Evolutionary conservation across 2,888 invertebrate species (phyloP), one percentile per base, ranked within the genome.

Genomic region (Amblyjoppa fuscipennis): DNA sequence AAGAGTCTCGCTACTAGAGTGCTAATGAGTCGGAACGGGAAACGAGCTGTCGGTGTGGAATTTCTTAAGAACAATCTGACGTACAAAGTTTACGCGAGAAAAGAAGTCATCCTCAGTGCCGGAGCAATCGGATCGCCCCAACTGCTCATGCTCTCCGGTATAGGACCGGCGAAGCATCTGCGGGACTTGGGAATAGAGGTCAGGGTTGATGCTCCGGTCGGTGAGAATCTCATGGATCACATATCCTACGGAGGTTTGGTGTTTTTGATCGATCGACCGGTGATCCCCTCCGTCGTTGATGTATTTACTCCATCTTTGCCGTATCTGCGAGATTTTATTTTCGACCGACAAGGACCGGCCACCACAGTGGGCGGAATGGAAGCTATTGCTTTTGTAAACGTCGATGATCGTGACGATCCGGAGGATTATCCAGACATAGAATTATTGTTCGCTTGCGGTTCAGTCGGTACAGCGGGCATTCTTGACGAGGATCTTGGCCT

Each of bases 111-210:
- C 78, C 91, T 99, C 25, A 97, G 97, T 13, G 98, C 98, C 1
- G 99, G 99, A 0, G 96, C 98, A 1, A 97, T 99, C 87, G 98
- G 97, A 90, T 97, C 98, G 0, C 98, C 99, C 0, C 98, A 99
- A 93, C 93, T 99, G 2, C 95, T 99, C 11, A 98, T 99, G 97
- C 93, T 99, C 6, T 98, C 98, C 7, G 96, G 96, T 2, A 92
- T 96, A 11, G 96, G 96, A 0, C 96, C 96, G 2, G 94, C 92
- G 89, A 91, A 95, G 41, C 96, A 96, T 86, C 92, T 96, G 77
- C 87, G 94, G 87, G 93, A 95, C 6, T 91, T 95, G 16, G 94
- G 94, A 56, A 96, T 97, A 79, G 95, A 95, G 0, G 94, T 96
- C 0, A 92, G 96, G 56, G 92, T 95, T 85, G 95, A 97, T 92